Percentiles rank a stretch among this genome's conserved stretches.
These are phyloP conservation scores for Botrylloides violaceus DNA, from an alignment of 23 tunicate genomes.

Conservation along the genomic window DNA sequence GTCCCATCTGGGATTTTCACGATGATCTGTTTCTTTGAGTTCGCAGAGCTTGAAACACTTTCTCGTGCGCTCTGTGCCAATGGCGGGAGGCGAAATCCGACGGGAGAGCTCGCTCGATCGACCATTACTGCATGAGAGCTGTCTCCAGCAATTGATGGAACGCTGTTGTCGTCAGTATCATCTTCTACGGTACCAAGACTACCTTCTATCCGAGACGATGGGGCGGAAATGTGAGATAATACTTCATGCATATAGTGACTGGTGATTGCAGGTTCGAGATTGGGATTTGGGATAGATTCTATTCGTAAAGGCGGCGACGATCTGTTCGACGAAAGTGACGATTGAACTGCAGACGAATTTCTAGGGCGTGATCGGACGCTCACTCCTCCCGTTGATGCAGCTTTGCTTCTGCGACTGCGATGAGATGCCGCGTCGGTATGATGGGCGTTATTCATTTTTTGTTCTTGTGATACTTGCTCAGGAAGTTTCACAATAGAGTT, in stretches of 20 bases:
- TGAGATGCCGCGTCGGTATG: too few relatives aligned
- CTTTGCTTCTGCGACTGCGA: too few relatives aligned
- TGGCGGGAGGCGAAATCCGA: conserved; percentile 14
- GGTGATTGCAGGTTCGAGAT: not conserved
- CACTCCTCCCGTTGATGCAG: too few relatives aligned
- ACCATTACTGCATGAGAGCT: not conserved
- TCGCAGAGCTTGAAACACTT: not conserved
- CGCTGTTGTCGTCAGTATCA: not conserved
- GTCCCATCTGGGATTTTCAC: conserved; percentile 15
- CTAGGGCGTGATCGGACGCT: too few relatives aligned
- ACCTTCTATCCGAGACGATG: not conserved
- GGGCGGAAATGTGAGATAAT: conserved; percentile 1
- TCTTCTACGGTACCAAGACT: not conserved
- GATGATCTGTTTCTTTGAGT: conserved; percentile 21
- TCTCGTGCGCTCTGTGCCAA: not conserved
- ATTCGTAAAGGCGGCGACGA: not conserved
- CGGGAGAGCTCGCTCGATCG: conserved; percentile 17
- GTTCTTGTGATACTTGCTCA: too few relatives aligned
- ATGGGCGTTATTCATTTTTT: too few relatives aligned
- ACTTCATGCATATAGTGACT: not conserved
- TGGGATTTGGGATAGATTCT: not conserved
- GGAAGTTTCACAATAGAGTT: too few relatives aligned
- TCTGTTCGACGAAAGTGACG: too few relatives aligned
- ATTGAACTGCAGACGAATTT: too few relatives aligned
- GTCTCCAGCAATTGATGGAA: not conserved